Base-by-base conservation (phyloP, 2,888 invertebrate species). In the Parelbella ahira region DNA sequence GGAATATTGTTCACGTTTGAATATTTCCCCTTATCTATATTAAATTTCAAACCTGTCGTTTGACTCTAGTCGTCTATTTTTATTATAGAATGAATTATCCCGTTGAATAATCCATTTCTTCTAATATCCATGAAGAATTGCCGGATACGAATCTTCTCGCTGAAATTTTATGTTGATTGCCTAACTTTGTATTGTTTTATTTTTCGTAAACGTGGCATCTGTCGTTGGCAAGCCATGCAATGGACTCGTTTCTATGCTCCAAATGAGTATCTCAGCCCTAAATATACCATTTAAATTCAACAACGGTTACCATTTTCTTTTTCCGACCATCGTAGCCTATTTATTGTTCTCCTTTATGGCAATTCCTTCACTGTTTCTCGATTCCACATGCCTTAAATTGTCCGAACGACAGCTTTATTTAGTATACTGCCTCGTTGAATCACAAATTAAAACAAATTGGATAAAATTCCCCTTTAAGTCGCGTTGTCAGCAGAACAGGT, bases 231-330 rank as follows among this genome's bases (percentile, higher is more conserved):
- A 67, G 67, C 68, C 66, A 70, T 77, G 66, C 74, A 79, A 82
- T 80, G 75, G 69, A 76, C 75, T 69, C 80, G 77, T 82, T 84
- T 79, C 81, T 79, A 81, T 80, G 74, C 79, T 69, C 65, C 67
- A 69, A 77, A 74, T 75, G 76, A 63, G 67, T 69, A 67, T 66
- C 67, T 68, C 63, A 68, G 72, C 70, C 75, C 73, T 79, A 79
- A 82, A 81, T 74, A 69, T 71, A 77, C 72, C 66, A 83, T 84
- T 84, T 82, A 75, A 76, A 83, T 82, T 83, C 82, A 82, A 79
- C 66, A 75, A 66, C 74, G 65, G 73, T 69, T 68, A 68, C 73
- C 63, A 62, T 68, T 61, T 65, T 68, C 4, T 68, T 69, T 63
- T 67, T 61, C 66, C 54, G 54, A 62, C 67, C 63, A 63, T 69